These are phyloP conservation scores for Chrysopilus asiliformis DNA, from an alignment of 2,888 invertebrate genomes.

Conservation along the genomic window DNA sequence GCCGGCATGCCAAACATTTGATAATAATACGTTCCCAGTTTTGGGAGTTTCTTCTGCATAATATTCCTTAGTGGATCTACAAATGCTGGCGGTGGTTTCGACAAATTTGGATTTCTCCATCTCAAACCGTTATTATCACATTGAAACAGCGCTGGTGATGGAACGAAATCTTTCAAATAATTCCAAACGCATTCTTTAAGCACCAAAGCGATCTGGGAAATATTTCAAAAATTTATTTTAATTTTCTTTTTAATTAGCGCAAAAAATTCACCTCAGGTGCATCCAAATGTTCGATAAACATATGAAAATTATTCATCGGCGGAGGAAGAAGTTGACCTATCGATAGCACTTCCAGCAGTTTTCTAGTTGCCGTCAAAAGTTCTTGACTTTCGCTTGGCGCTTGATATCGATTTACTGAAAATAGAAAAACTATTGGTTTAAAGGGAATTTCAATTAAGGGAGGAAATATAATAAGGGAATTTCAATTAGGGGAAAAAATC, in stretches of 20 bases:
- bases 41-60: constrained; percentile 65
- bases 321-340: constrained; percentile 75
- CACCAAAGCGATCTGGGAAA: constrained; percentile 56
- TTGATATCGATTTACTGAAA: constrained; percentile 32
- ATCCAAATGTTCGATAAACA: constrained; percentile 59
- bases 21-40: constrained; percentile 61
- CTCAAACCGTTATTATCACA: constrained; percentile 53
- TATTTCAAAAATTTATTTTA: background rate
- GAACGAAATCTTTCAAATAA: constrained; percentile 78
- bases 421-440: too few relatives aligned
- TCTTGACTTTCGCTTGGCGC: constrained; percentile 25
- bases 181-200: constrained; percentile 80
- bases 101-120: constrained; percentile 64
- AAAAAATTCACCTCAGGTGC: constrained; percentile 44
- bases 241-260: background rate
- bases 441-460: too few relatives aligned
- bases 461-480: too few relatives aligned
- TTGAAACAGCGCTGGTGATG: constrained; percentile 66
- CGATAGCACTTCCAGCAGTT: constrained; percentile 65
- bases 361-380: constrained; percentile 39
- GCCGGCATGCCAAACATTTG: constrained; percentile 48
- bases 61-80: constrained; percentile 67
- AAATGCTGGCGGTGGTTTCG: constrained; percentile 57
- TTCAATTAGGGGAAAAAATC: too few relatives aligned
- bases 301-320: constrained; percentile 62